Base-by-base conservation (phyloP, 2,888 invertebrate genomes). In the Acheta domesticus region DNA sequence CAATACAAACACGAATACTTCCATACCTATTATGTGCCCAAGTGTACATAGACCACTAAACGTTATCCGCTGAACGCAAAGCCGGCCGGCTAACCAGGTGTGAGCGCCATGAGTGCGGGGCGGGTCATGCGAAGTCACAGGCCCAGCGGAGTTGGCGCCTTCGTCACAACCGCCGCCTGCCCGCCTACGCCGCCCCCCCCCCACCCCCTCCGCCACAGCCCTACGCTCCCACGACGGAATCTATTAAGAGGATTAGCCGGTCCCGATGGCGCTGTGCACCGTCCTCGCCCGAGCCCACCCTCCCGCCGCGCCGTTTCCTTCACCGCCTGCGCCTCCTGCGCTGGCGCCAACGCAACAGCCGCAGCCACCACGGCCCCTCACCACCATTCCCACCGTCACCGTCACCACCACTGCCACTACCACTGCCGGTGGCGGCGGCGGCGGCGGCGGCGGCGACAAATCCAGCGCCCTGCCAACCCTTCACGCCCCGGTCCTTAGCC, bases 171-270 rank as follows among this genome's bases (percentile, higher is more conserved):
- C 62, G 62, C 62, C 62, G 62, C 62, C 62, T 16, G 12, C 62
- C 62, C 19, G 62, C 62, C 14, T 3, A 4, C 14, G 16, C 19
- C 62, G 2, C 62, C 62, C 3, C 62, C 62, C 62, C n/a, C 0
- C 62, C 62, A 1, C 62, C 62, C 5, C 62, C 62, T 11, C 16
- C 62, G 62, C 62, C 16, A n/a, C 62, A 62, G 62, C 62, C 62
- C 8, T 3, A 14, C 62, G 62, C 62, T 62, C 62, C 62, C 62
- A 62, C 62, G 62, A n/a, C 62, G 62, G 62, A 62, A 62, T 62
- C 62, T 62, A 62, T 62, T 62, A 62, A 62, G 62, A 62, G 62
- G 62, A 62, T 62, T 62, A 62, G 62, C 62, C n/a, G 62, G 62
- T 62, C 62, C 62, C 62, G 62, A 62, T 62, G 62, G 62, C 62